A percentile compares a stretch with the other conserved stretches of the same genome.
phyloP scores from a whole-genome alignment of 2,797 vertebrate species.

The Pempheris klunzingeri region DNA sequence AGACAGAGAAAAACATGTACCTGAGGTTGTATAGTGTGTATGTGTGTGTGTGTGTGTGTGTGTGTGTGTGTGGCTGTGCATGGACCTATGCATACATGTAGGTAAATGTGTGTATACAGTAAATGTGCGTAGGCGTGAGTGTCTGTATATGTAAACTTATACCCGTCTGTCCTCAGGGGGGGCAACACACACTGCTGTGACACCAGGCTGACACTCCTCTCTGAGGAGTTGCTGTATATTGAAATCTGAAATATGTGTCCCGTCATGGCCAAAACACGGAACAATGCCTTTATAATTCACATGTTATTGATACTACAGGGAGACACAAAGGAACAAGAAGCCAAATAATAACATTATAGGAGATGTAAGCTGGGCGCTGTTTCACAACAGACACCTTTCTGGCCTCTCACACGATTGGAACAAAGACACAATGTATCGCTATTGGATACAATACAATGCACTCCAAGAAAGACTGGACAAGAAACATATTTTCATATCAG shows the following conservation, averaged over 20 bases:
- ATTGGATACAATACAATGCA: not conserved
- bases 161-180: slow-evolving; percentile 65
- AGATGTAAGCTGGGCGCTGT: slow-evolving; percentile 55
- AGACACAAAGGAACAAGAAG: slow-evolving; percentile 65
- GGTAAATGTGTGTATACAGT: slow-evolving; percentile 30
- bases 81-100: not conserved
- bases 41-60: slow-evolving; percentile 1
- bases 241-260: slow-evolving; percentile 78
- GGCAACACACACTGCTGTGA: slow-evolving; percentile 71
- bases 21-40: not conserved
- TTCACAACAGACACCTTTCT: slow-evolving; percentile 64
- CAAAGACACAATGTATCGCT: slow-evolving; percentile 34
- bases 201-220: too few relatives aligned
- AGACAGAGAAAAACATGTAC: not conserved
- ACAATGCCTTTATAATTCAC: slow-evolving; percentile 77
- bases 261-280: slow-evolving; percentile 70
- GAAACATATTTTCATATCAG: not conserved
- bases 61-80: too few relatives aligned
- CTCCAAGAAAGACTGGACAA: not conserved
- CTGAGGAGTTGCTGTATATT: slow-evolving; percentile 71
- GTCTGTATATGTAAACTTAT: slow-evolving; percentile 60
- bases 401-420: slow-evolving; percentile 70
- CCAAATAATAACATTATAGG: slow-evolving; percentile 67
- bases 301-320: slow-evolving; percentile 72
- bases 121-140: slow-evolving; percentile 16